A percentile compares a stretch with the other conserved stretches of the same genome.
Evolutionary conservation across 2,797 vertebrate genomes (phyloP).

Genomic region (Hippoglossus hippoglossus): DNA sequence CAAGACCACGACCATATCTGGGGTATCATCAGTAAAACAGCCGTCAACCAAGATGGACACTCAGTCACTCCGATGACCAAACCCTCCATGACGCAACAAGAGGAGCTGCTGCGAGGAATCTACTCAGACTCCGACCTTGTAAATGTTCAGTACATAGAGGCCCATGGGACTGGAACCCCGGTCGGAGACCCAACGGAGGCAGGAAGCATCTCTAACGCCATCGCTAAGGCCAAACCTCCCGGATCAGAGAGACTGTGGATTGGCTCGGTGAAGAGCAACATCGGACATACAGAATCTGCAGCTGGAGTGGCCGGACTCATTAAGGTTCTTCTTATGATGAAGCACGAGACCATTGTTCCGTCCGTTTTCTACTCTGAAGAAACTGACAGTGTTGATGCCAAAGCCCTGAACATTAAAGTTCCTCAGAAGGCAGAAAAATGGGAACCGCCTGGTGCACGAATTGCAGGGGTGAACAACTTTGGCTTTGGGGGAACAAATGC

Average conservation of each 20-base stretch:
- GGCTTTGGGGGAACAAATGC: constrained; percentile 92
- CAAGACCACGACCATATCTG: constrained; percentile 87
- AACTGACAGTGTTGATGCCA: constrained; percentile 77
- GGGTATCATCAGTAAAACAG: constrained; percentile 87
- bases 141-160: constrained; percentile 86
- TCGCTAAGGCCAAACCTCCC: constrained; percentile 77
- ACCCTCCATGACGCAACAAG: constrained; percentile 84
- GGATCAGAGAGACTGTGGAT: constrained; percentile 72
- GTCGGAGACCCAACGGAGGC: constrained; percentile 86
- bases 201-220: constrained; percentile 80
- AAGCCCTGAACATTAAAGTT: constrained; percentile 83
- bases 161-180: constrained; percentile 87
- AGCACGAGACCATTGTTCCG: constrained; percentile 88
- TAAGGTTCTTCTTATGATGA: constrained; percentile 93
- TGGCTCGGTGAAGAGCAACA: constrained; percentile 89
- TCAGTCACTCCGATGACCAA: constrained; percentile 82
- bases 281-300: constrained; percentile 90
- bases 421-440: constrained; percentile 82
- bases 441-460: constrained; percentile 76
- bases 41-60: constrained; percentile 86
- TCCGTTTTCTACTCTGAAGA: constrained; percentile 86
- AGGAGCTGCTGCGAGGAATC: constrained; percentile 83
- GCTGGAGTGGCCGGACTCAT: constrained; percentile 90
- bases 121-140: constrained; percentile 80
- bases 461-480: constrained; percentile 90